Base-by-base conservation (phyloP, 2,888 invertebrate genomes). In the Crepidodera aurea region DNA sequence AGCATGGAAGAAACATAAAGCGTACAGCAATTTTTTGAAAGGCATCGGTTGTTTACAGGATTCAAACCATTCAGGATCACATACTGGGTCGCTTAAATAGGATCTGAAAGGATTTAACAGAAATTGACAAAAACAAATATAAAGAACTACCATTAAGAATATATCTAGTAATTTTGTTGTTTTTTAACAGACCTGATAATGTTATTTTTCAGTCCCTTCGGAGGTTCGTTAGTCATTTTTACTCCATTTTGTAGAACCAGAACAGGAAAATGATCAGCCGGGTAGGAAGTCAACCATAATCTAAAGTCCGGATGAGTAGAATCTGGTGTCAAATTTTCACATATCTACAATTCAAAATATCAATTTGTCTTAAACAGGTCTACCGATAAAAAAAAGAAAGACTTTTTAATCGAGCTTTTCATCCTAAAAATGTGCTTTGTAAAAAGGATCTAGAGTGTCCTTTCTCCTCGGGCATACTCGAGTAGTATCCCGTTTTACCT, bases 211-310 rank as follows among this genome's bases (percentile, higher is more conserved):
- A 92, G 78, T 73, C 93, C 96, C 81, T 94, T 93, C 0, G 97
- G 97, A 0, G 96, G 95, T 79, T 98, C 97, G 78, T 96, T 96
- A 0, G 96, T 96, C 92, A 98, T 96, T 84, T 97, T 97, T 0
- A 97, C 92, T 34, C 96, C 93, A 73, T 94, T 95, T 78, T 97
- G 95, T 40, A 98, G 82, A 1, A 97, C 91, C 46, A 92, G 87
- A 0, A 96, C 93, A 0, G 98, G 97, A 79, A 98, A 98, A 82
- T 95, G 89, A 0, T 91, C 90, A 0, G 93, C 91, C 0, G 96
- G 96, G 77, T 96, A 96, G 10, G 95, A 95, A 1, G 96, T 97
- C 13, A 98, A 82, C 97, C 97, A 98, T 5, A 98, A 83, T 15
- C 97, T 88, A 78, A 97, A 98, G 79, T 96, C 93, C 0, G 92